A percentile compares a stretch with the other conserved stretches of the same genome.
Evolutionary conservation across 2,113 vertebrate species (phyloP).

Genomic region (Cyanistes caeruleus): DNA sequence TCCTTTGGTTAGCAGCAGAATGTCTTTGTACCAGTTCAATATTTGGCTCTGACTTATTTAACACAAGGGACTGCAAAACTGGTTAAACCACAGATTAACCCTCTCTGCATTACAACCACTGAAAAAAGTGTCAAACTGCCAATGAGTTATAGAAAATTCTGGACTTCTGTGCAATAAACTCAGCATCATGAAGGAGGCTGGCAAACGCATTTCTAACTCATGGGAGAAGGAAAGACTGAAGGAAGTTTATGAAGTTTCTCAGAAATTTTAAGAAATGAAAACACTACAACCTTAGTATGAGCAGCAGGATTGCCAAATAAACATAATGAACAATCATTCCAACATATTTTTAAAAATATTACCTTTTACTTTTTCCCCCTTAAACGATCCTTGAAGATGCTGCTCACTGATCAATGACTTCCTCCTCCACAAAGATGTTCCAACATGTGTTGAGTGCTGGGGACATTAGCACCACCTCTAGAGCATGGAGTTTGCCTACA

Average conservation of each 20-base stretch:
- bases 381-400: constrained; percentile 42
- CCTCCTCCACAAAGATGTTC: constrained; percentile 62
- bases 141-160: neutral
- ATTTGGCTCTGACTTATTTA: neutral
- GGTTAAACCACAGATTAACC: neutral
- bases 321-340: constrained; percentile 2
- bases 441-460: constrained; percentile 54
- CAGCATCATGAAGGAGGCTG: neutral
- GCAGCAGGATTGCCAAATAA: constrained; percentile 64
- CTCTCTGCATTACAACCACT: neutral
- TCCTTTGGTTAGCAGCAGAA: neutral
- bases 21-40: neutral
- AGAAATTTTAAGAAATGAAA: constrained; percentile 29
- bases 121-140: neutral
- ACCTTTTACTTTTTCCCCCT: constrained; percentile 48
- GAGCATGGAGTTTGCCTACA: constrained; percentile 60
- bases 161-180: neutral
- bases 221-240: neutral
- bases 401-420: constrained; percentile 59
- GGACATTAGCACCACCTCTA: constrained; percentile 63
- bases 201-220: neutral
- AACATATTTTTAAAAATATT: constrained; percentile 31
- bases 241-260: neutral
- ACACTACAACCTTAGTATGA: constrained; percentile 15
- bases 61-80: neutral